Conservation (phyloP, 2,113 vertebrate species). For the Dolichotis patagonum region DNA sequence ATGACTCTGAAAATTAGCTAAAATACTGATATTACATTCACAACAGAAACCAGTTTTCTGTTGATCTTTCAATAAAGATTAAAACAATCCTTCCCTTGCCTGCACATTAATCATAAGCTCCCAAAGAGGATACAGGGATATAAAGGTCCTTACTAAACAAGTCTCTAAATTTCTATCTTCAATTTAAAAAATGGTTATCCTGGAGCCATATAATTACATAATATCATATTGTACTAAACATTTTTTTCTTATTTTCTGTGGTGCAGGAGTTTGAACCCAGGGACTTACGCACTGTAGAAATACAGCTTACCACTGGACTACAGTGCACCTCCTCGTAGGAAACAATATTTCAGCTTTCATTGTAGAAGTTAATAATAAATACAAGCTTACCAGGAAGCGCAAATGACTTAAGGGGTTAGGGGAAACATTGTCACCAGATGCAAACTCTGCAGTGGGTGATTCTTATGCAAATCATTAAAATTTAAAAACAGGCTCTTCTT, state of each 20-base stretch:
- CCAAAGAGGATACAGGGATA: not conserved
- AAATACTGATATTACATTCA: conserved; percentile 1
- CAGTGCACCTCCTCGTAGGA: not conserved
- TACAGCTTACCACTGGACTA: not conserved
- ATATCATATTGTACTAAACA: not conserved
- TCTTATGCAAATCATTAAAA: conserved; percentile 8
- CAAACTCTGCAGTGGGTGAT: not conserved
- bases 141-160: not conserved
- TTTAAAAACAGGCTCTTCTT: not conserved
- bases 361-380: not conserved
- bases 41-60: not conserved
- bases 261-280: not conserved
- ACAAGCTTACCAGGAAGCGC: not conserved
- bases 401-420: conserved; percentile 7
- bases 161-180: not conserved
- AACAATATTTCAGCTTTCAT: not conserved
- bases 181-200: conserved; percentile 37
- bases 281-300: not conserved
- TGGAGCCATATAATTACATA: not conserved
- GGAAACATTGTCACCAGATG: not conserved
- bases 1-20: not conserved
- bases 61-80: not conserved
- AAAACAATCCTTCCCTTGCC: not conserved
- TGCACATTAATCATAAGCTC: not conserved
- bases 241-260: not conserved